Conservation (phyloP, 2,888 invertebrate genomes). For the Tyria jacobaeae region DNA sequence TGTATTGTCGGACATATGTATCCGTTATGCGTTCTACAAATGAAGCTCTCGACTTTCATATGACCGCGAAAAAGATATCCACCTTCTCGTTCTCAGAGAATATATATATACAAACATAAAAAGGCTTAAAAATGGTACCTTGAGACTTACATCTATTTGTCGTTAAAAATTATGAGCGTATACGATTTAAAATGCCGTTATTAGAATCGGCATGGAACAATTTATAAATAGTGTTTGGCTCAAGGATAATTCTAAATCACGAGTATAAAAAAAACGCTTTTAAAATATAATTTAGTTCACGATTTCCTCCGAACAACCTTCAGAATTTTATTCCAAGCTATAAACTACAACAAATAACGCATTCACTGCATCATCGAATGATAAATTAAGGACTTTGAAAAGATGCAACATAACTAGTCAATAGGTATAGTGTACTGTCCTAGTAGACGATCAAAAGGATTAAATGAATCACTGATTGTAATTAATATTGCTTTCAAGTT, state of each 20-base stretch:
- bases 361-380: slow-evolving; percentile 24
- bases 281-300: slow-evolving; percentile 39
- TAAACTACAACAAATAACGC: slow-evolving; percentile 36
- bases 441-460: neutral
- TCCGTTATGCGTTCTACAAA: neutral
- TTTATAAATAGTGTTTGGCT: slow-evolving; percentile 36
- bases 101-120: slow-evolving; percentile 8
- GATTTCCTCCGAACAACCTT: slow-evolving; percentile 38
- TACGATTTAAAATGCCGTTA: neutral
- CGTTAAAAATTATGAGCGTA: slow-evolving; percentile 10
- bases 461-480: neutral
- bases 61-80: neutral
- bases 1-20: neutral
- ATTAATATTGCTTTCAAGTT: neutral
- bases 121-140: slow-evolving; percentile 8
- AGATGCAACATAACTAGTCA: slow-evolving; percentile 32
- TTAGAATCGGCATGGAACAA: slow-evolving; percentile 21
- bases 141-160: slow-evolving; percentile 21
- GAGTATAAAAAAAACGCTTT: slow-evolving; percentile 34
- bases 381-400: slow-evolving; percentile 28
- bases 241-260: slow-evolving; percentile 37
- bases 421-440: slow-evolving; percentile 3
- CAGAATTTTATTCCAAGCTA: neutral
- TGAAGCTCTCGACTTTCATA: neutral
- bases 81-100: slow-evolving; percentile 18